Percentiles rank a stretch among this genome's conserved stretches.
phyloP scores from a whole-genome alignment of 2,113 vertebrate species.

The Ictalurus punctatus region DNA sequence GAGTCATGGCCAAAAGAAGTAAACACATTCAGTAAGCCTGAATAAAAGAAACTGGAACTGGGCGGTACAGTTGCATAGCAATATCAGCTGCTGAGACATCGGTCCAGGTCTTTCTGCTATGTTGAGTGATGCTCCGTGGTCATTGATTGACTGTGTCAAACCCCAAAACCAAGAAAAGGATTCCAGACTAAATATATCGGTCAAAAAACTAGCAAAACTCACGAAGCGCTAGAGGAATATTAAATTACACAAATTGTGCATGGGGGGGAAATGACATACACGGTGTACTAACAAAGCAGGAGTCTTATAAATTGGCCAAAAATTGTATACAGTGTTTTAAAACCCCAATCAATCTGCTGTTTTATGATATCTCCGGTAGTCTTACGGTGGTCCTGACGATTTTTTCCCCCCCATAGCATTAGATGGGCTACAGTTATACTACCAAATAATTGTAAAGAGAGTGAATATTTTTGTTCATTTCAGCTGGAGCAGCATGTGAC shows the following conservation, averaged over 20 bases:
- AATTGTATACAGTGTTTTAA: not conserved
- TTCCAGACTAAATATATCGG: not conserved
- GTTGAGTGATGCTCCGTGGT: not conserved
- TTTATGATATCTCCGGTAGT: not conserved
- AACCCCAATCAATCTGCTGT: not conserved
- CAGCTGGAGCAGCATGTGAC: too few species aligned
- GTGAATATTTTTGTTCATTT: not conserved
- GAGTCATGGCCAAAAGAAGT: not conserved
- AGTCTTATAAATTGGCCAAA: not conserved
- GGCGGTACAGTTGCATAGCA: not conserved
- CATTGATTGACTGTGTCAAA: not conserved
- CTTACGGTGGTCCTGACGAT: not conserved
- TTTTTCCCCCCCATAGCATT: not conserved
- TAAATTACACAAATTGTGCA: not conserved
- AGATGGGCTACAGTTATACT: not conserved
- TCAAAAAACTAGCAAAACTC: not conserved
- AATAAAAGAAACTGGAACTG: not conserved
- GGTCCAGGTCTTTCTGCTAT: not conserved
- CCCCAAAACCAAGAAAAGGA: not conserved
- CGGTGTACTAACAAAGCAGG: not conserved
- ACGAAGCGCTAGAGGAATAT: not conserved
- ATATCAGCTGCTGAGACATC: not conserved
- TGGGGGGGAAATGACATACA: not conserved
- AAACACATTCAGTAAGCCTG: not conserved
- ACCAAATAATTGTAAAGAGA: not conserved